Evolutionary conservation across 2,113 vertebrate genomes (phyloP), one percentile per base, ranked within the genome.

Genomic region (Vulpes lagopus): DNA sequence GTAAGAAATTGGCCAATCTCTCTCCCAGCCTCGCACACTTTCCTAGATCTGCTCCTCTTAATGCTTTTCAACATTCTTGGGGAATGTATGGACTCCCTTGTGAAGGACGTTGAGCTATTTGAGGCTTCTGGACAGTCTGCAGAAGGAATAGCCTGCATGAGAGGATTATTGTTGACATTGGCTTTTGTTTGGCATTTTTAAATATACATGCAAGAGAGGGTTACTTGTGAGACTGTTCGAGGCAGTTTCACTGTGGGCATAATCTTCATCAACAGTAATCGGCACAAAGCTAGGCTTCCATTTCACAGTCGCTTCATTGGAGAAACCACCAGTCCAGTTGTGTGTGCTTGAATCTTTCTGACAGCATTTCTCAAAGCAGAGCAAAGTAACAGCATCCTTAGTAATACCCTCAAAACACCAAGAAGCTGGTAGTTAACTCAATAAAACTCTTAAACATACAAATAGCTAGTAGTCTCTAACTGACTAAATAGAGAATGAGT

Each of bases 401-500:
- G 96, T 23, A 95, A 96, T 96, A 59, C 67, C 64, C 96, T 69
- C 96, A 91, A 96, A 96, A 95, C 88, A 94, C 51, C 0, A 2
- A 74, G 74, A 96, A 69, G 17, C 73, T 83, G 60, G 53, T 49
- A 30, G 73, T 67, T 67, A 88, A 94, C 85, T 90, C 88, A 94
- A 73, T 96, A 89, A 95, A 91, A 51, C 76, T 89, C 96, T 65
- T 59, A 53, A 80, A 23, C 27, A 89, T 43, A 96, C 84, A 93
- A 49, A 95, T 17, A 71, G 84, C 74, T 87, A 94, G 97, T 96
- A 95, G 87, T 89, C 91, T 87, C 84, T 96, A 96, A 97, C 69
- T 87, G 78, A 89, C 89, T 96, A 19, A 86, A 76, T 30, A 69
- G 69, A 93, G 57, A 96, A 79, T 78, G 73, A 96, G 67, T n/a